phyloP scores from a whole-genome alignment of 1,140 invertebrate genomes.

The Drosophila truncata region DNA sequence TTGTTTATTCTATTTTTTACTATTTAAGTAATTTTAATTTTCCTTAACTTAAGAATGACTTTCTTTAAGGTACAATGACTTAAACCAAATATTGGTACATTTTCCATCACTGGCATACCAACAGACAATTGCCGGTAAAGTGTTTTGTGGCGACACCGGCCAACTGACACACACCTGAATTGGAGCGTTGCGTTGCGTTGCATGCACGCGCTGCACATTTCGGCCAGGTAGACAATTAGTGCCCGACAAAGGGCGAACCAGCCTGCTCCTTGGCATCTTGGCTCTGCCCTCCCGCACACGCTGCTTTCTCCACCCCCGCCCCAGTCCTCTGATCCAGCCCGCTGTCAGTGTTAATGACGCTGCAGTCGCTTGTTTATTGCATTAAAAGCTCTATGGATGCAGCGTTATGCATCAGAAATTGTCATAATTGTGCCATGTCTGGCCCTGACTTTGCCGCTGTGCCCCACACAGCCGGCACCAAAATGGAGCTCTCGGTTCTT shows the following conservation, averaged over 20 bases:
- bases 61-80: background rate
- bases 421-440: slow-evolving; percentile 82
- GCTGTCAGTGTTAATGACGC: slow-evolving; percentile 73
- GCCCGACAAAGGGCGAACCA: slow-evolving; percentile 62
- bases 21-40: background rate
- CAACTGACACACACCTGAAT: slow-evolving; percentile 80
- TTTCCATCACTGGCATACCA: slow-evolving; percentile 21
- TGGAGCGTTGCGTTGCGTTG: slow-evolving; percentile 69
- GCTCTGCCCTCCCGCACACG: background rate
- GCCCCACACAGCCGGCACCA: slow-evolving; percentile 13
- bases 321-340: background rate
- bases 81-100: background rate
- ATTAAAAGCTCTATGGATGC: slow-evolving; percentile 74
- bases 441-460: slow-evolving; percentile 57
- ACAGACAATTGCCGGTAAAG: slow-evolving; percentile 78
- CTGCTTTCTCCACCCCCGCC: background rate
- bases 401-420: slow-evolving; percentile 82
- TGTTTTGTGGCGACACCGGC: slow-evolving; percentile 77
- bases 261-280: slow-evolving; percentile 24
- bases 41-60: no score
- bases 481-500: slow-evolving; percentile 51
- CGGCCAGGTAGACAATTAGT: slow-evolving; percentile 78
- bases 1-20: no score
- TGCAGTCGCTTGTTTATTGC: slow-evolving; percentile 74
- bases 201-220: slow-evolving; percentile 74